A percentile compares a stretch with the other conserved stretches of the same genome.
These are phyloP conservation scores for Drosophila varians DNA, from an alignment of 1,140 invertebrate genomes.

Conservation along the genomic window DNA sequence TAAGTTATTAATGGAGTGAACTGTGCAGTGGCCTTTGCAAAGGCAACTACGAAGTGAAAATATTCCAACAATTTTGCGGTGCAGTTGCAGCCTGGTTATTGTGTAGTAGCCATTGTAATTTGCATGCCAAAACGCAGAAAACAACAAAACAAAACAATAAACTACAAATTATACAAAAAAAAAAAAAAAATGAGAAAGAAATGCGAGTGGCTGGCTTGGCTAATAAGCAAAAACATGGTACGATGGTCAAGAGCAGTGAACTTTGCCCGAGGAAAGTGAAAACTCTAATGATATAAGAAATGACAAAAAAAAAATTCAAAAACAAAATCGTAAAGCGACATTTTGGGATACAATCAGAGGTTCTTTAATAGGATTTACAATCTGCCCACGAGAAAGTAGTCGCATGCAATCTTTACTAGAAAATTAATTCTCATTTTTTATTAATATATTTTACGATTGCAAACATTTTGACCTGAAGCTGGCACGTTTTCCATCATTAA, in stretches of 20 bases:
- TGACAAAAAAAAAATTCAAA: slow-evolving; percentile 6
- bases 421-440: neutral
- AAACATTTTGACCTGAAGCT: slow-evolving; percentile 33
- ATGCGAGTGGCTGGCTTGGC: slow-evolving; percentile 41
- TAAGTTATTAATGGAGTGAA: slow-evolving; percentile 59
- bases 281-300: slow-evolving; percentile 36
- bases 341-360: slow-evolving; percentile 9
- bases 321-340: slow-evolving; percentile 3
- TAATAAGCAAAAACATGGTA: slow-evolving; percentile 54
- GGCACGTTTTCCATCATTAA: slow-evolving; percentile 75
- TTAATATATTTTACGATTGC: slow-evolving; percentile 21
- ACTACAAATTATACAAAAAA: slow-evolving; percentile 53
- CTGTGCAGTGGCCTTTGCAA: slow-evolving; percentile 8
- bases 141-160: slow-evolving; percentile 61
- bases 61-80: slow-evolving; percentile 65
- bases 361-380: slow-evolving; percentile 39
- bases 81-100: slow-evolving; percentile 54
- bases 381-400: slow-evolving; percentile 38
- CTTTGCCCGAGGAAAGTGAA: slow-evolving; percentile 67
- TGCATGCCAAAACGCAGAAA: slow-evolving; percentile 66
- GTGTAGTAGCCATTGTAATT: slow-evolving; percentile 53
- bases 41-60: slow-evolving; percentile 64
- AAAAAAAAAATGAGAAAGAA: slow-evolving; percentile 57
- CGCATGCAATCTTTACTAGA: neutral
- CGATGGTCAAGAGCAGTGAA: slow-evolving; percentile 59